These are phyloP conservation scores for Flabesymbios commensalis DNA, from an alignment of 2,888 invertebrate species.

Conservation along the genomic window DNA sequence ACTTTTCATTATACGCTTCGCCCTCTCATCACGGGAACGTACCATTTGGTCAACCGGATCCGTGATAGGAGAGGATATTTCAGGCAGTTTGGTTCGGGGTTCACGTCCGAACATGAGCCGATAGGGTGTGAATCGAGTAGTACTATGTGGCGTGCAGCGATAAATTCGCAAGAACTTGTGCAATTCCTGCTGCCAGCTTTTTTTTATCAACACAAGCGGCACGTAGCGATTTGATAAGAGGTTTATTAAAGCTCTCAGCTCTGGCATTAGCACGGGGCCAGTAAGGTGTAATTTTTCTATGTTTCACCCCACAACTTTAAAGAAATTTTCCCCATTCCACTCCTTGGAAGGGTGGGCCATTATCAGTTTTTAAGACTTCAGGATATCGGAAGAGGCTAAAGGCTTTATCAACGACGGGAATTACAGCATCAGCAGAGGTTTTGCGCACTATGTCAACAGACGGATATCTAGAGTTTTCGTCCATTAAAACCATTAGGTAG, in stretches of 20 bases:
- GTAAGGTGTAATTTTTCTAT: conserved; percentile 6
- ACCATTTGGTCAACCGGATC: background rate
- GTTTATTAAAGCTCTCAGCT: conserved; percentile 14
- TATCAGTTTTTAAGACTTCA: background rate
- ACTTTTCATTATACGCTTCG: background rate
- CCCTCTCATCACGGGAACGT: background rate
- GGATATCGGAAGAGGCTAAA: background rate
- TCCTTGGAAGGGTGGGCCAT: background rate
- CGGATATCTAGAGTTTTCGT: background rate
- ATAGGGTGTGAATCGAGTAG: background rate
- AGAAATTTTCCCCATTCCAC: background rate
- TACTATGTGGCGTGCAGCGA: background rate
- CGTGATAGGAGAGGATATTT: background rate
- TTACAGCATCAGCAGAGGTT: background rate
- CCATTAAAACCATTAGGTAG: background rate
- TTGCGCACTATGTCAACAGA: background rate
- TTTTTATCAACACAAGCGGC: background rate
- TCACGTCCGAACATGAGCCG: background rate
- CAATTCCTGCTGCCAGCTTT: background rate
- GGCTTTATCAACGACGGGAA: background rate
- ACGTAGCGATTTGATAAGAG: conserved; percentile 5
- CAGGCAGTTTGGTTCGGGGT: background rate
- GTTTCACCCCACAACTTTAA: background rate
- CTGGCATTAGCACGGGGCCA: conserved; percentile 11
- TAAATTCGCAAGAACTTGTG: background rate